Evolutionary conservation across 2,113 vertebrate species (phyloP), one percentile per base, ranked within the genome.

Genomic region (Cettia cetti): DNA sequence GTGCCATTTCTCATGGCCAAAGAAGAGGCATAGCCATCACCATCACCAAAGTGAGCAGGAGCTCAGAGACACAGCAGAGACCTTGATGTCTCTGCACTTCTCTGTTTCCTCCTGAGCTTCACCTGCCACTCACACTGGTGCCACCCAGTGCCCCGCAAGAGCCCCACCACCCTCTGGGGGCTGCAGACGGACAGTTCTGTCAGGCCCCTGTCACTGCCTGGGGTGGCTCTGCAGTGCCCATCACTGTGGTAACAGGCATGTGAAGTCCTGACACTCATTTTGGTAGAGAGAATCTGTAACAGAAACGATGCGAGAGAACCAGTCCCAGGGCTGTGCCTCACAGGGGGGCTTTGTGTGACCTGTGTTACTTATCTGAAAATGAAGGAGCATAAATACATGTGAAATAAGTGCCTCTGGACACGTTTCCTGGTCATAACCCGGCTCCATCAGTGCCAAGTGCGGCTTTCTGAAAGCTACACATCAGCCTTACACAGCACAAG

Each of bases 241-340:
- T 8, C 24, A 30, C 42, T 40, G 37, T 45, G 20, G 4, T 3
- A 16, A 18, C 2, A 3, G 15, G 11, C 1, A 0, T 6, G 20
- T 2, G 40, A 42, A 33, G 30, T 23, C 52, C 57, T 59, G 59
- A 30, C 54, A 21, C 53, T 40, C 2, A 4, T 30, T 80, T 8
- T 59, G 75, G 50, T 10, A 76, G 76, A 63, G 15, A 15, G 5
- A 15, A 52, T 28, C 69, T 40, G 18, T 17, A 59, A 52, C 5
- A 65, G 56, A 49, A 68, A 69, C 0, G 1, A 23, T 44, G 24
- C 1, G 16, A 40, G 9, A 59, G 40, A 5, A 35, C 35, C 33
- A 15, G 18, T 10, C 42, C 44, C 15, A 47, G 13, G 54, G 56
- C 66, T 6, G 11, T 23, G 19, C 30, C 77, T 63, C 17, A 57